Evolutionary conservation across 2,797 vertebrate species (phyloP).

Genomic region (Crenuchus spilurus): DNA sequence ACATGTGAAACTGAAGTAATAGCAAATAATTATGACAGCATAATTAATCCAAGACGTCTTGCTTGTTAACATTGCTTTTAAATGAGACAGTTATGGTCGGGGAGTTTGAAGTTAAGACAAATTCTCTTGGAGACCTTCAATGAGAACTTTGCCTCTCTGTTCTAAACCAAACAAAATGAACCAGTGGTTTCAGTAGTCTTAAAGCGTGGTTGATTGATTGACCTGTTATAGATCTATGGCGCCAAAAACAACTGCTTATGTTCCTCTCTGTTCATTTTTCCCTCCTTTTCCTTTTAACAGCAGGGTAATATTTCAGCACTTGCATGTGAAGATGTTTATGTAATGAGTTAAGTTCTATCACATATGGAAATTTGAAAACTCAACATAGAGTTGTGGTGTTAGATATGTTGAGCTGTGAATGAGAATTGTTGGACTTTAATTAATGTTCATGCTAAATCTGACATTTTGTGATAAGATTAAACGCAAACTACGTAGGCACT

Average conservation of each 20-base stretch:
- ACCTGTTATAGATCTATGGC: conserved; percentile 2
- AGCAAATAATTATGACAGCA: background rate
- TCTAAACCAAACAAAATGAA: conserved; percentile 12
- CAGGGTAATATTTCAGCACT: conserved; percentile 16
- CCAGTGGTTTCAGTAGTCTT: conserved; percentile 18
- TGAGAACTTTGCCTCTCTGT: conserved; percentile 1
- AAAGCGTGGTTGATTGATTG: conserved; percentile 22
- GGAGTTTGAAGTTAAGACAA: conserved; percentile 3
- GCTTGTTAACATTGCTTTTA: conserved; percentile 27
- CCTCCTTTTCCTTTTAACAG: background rate
- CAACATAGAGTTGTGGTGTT: background rate
- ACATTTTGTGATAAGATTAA: too few relatives aligned
- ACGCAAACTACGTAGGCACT: too few relatives aligned
- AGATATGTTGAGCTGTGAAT: background rate
- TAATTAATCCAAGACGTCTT: conserved; percentile 7
- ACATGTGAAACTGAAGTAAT: background rate
- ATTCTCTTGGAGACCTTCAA: conserved; percentile 10
- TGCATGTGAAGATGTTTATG: background rate
- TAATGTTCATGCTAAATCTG: background rate
- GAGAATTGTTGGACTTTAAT: background rate
- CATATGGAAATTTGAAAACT: background rate
- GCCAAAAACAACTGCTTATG: conserved; percentile 26
- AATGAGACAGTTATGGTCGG: conserved; percentile 8
- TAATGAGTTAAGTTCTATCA: conserved; percentile 1
- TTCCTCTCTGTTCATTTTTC: conserved; percentile 7